Evolutionary conservation across 2,888 invertebrate species (phyloP).

Genomic region (Saturnia pavonia): DNA sequence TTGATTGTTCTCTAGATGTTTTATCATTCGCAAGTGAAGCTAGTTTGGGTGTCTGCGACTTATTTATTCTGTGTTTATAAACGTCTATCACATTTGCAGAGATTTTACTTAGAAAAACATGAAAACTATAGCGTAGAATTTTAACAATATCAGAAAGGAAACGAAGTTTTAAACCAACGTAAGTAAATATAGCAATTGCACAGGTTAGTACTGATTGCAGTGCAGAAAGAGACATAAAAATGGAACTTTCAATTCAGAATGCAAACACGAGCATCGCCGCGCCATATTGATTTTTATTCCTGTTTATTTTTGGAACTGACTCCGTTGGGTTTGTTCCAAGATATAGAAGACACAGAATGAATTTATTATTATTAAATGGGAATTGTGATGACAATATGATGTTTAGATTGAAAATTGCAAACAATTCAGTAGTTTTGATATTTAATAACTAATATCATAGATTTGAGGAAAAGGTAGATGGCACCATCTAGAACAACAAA

Average conservation of each 20-base stretch:
- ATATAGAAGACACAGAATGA: background rate
- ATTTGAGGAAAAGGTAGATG: no score
- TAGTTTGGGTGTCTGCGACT: no score
- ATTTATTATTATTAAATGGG: background rate
- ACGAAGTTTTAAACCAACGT: background rate
- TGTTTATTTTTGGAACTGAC: slow-evolving; percentile 4
- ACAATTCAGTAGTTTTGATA: no score
- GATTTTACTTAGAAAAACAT: background rate
- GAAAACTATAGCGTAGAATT: background rate
- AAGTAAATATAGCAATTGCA: background rate
- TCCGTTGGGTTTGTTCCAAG: background rate
- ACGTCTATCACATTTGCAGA: background rate
- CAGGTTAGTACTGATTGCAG: background rate
- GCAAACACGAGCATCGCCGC: slow-evolving; percentile 2
- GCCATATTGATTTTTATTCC: slow-evolving; percentile 13
- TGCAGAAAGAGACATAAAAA: background rate
- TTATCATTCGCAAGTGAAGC: no score
- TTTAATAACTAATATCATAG: no score
- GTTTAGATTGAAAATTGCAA: no score
- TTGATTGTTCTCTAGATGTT: no score
- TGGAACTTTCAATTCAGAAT: background rate
- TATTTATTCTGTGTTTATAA: no score
- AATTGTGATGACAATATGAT: background rate
- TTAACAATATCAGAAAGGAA: background rate
- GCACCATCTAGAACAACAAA: no score